A percentile compares a stretch with the other conserved stretches of the same genome.
These are phyloP conservation scores for Serranus cabrilla DNA, from an alignment of 2,797 vertebrate species.

Conservation along the genomic window DNA sequence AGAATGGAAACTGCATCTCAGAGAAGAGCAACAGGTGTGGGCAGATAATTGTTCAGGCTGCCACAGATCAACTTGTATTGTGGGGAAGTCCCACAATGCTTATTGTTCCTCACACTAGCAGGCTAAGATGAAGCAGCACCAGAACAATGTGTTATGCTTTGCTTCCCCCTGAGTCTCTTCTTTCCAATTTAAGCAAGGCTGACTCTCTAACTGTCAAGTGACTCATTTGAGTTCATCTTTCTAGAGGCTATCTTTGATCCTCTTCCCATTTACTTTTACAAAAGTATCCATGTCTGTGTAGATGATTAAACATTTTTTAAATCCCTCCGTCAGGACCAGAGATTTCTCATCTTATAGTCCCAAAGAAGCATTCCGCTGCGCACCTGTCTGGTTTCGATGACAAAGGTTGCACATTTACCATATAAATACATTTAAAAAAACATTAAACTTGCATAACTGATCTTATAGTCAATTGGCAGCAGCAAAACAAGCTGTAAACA, in stretches of 20 bases:
- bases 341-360: neutral
- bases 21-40: slow-evolving; percentile 21
- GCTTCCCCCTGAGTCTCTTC: neutral
- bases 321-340: neutral
- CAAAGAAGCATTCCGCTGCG: neutral
- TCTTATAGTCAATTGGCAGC: too few species aligned
- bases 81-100: slow-evolving; percentile 12
- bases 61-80: slow-evolving; percentile 10
- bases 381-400: neutral
- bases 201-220: neutral
- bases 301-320: neutral
- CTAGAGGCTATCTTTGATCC: neutral
- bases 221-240: neutral
- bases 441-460: too few species aligned
- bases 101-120: neutral
- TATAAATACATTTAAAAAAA: neutral
- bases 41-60: slow-evolving; percentile 8
- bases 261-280: neutral
- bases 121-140: neutral
- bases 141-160: neutral
- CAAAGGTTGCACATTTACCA: neutral
- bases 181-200: neutral
- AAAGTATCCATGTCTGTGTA: neutral
- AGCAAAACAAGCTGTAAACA: neutral
- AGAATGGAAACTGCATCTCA: slow-evolving; percentile 14